Evolutionary conservation across 2,113 vertebrate genomes (phyloP).

Genomic region (Todiramphus chloris): DNA sequence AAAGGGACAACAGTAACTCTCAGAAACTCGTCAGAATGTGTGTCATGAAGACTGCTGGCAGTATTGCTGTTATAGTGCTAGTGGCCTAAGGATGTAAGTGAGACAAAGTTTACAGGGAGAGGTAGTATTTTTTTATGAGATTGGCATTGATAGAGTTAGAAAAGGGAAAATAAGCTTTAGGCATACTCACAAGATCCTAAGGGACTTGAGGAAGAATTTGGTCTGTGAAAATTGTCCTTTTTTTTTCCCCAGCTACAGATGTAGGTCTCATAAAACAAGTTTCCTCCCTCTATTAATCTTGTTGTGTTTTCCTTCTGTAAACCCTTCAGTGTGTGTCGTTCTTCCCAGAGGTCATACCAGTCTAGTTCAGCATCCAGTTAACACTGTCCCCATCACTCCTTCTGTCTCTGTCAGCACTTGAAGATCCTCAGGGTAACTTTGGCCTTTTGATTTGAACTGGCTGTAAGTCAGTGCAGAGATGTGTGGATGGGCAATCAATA

Average conservation of each 20-base stretch:
- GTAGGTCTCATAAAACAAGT: background rate
- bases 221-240: background rate
- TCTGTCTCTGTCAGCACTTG: background rate
- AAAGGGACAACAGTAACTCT: background rate
- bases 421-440: background rate
- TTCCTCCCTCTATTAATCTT: background rate
- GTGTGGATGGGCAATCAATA: slow-evolving; percentile 5
- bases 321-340: background rate
- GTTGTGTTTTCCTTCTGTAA: background rate
- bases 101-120: background rate
- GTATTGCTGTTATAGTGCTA: background rate
- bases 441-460: background rate
- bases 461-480: background rate
- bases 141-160: background rate
- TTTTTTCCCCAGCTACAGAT: background rate
- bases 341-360: background rate
- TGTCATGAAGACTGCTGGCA: background rate
- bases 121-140: background rate
- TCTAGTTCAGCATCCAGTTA: background rate
- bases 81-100: background rate
- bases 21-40: background rate
- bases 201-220: background rate
- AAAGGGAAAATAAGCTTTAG: background rate
- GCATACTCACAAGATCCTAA: background rate
- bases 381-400: background rate